Percentiles rank a stretch among this genome's conserved stretches.
Evolutionary conservation across 2,888 invertebrate species (phyloP).

Genomic region (Subacronicta megacephala): DNA sequence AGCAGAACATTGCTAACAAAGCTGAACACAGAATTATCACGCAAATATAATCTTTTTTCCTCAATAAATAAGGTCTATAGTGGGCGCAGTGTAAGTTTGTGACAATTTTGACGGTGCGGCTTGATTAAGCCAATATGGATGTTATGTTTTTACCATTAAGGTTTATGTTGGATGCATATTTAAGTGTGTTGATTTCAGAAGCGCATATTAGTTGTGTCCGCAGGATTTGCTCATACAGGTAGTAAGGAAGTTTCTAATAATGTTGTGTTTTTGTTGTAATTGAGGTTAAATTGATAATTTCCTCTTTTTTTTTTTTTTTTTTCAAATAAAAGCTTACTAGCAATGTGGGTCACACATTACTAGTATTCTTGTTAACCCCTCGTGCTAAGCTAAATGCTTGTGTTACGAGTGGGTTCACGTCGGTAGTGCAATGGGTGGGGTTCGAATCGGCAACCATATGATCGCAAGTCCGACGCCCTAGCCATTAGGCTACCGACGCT

Average conservation of each 20-base stretch:
- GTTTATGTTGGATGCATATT: neutral
- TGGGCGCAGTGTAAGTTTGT: conserved; percentile 1
- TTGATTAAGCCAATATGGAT: neutral
- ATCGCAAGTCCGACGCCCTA: too few species aligned
- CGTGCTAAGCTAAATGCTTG: too few species aligned
- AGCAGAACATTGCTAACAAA: neutral
- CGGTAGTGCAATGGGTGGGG: too few species aligned
- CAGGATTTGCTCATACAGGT: neutral
- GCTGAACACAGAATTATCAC: neutral
- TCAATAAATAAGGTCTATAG: neutral
- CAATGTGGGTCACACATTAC: too few species aligned
- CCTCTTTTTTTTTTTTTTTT: too few species aligned
- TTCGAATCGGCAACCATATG: too few species aligned
- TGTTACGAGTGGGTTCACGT: too few species aligned
- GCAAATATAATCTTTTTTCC: neutral
- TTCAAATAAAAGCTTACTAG: too few species aligned
- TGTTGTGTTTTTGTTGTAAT: neutral
- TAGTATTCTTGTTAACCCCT: too few species aligned
- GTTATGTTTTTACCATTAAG: neutral
- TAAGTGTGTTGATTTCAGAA: neutral
- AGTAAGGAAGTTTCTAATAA: neutral
- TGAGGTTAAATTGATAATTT: neutral
- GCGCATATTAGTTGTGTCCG: neutral
- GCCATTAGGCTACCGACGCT: too few species aligned
- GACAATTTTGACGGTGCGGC: neutral